Conservation (phyloP, 2,113 vertebrate genomes). For the Chlamydotis undulata region DNA sequence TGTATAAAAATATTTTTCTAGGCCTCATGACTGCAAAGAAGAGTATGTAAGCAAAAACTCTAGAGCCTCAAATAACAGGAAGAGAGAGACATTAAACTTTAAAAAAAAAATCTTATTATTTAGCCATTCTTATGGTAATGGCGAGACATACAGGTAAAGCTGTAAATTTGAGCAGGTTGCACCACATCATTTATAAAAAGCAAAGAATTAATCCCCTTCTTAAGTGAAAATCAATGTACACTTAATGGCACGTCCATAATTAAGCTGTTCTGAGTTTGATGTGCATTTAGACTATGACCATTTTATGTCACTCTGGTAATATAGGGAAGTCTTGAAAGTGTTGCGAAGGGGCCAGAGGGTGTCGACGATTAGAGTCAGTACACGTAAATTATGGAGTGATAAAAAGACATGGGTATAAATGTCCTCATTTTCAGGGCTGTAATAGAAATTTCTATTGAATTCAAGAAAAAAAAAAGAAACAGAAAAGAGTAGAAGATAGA, state of each 20-base stretch:
- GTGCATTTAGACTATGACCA: background rate
- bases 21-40: background rate
- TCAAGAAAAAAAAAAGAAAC: background rate
- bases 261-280: background rate
- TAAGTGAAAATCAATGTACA: conserved; percentile 32
- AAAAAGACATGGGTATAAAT: conserved; percentile 5
- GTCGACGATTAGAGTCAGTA: background rate
- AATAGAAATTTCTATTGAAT: background rate
- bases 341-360: background rate
- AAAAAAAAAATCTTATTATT: background rate
- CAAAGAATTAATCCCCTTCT: background rate
- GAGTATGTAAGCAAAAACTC: background rate
- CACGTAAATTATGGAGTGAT: background rate
- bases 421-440: background rate
- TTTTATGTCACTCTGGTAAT: background rate
- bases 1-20: background rate
- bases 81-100: background rate
- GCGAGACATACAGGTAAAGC: background rate
- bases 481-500: background rate
- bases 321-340: background rate
- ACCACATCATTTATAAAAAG: background rate
- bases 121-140: background rate
- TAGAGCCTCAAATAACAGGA: background rate
- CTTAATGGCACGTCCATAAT: conserved; percentile 7
- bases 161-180: background rate